Evolutionary conservation across 2,797 vertebrate genomes (phyloP).

Genomic region (Tamandua tetradactyla): DNA sequence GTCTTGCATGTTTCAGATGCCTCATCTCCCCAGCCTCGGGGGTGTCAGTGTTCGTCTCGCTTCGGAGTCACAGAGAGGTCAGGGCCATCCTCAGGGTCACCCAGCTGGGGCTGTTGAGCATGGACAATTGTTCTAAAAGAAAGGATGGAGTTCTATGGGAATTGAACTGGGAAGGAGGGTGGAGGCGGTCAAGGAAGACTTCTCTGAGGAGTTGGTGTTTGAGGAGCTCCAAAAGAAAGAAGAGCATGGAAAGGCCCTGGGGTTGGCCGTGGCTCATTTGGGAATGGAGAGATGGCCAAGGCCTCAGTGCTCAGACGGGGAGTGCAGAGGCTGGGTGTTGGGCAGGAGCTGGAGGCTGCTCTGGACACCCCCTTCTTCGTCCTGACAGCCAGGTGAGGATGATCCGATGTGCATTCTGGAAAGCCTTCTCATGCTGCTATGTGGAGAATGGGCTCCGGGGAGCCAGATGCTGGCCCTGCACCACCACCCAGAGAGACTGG

Average conservation of each 20-base stretch:
- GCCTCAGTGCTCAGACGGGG: neutral
- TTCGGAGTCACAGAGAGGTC: neutral
- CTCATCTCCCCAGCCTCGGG: neutral
- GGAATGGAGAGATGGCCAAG: neutral
- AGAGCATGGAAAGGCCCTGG: neutral
- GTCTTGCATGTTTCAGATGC: fast-evolving
- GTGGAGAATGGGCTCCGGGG: neutral
- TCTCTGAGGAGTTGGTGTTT: neutral
- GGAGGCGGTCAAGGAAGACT: neutral
- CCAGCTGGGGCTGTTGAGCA: neutral
- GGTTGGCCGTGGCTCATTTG: neutral
- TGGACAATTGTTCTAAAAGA: neutral
- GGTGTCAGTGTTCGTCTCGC: neutral
- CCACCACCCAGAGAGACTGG: no score
- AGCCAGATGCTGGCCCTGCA: fast-evolving
- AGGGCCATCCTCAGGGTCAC: neutral
- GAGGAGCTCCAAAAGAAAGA: neutral
- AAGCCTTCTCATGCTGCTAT: neutral
- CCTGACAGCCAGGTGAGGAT: neutral
- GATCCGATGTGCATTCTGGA: neutral
- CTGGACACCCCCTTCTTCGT: neutral
- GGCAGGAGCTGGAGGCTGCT: neutral
- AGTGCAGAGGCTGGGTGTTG: neutral
- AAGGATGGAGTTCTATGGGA: neutral
- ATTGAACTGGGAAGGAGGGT: neutral